Conservation (phyloP, 2,113 vertebrate species). For the Nothobranchius kuhntae region DNA sequence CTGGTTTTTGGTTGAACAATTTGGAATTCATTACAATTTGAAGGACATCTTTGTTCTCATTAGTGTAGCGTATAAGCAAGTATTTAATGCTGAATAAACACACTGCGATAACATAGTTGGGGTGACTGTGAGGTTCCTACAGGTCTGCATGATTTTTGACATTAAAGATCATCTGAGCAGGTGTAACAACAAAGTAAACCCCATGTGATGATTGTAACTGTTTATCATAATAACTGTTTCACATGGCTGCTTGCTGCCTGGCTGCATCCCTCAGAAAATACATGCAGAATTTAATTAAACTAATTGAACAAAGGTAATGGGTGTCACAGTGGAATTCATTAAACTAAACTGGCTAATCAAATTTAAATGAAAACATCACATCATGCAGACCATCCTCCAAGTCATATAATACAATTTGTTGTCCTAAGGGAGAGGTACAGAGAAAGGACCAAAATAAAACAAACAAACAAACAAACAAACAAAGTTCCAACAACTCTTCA, state of each 20-base stretch:
- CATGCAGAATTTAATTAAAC: constrained; percentile 55
- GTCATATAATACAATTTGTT: constrained; percentile 6
- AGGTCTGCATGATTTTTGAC: background rate
- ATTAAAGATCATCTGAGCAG: constrained; percentile 28
- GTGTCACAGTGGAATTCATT: constrained; percentile 63
- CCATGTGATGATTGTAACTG: constrained; percentile 19
- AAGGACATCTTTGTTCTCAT: constrained; percentile 14
- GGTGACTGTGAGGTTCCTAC: background rate
- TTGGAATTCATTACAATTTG: constrained; percentile 27
- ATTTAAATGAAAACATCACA: constrained; percentile 58
- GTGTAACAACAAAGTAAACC: constrained; percentile 38
- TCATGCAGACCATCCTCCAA: constrained; percentile 23
- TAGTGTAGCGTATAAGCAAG: background rate
- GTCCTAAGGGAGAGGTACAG: constrained; percentile 16
- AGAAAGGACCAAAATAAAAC: background rate
- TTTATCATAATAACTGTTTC: constrained; percentile 51
- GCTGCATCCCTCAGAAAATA: constrained; percentile 27
- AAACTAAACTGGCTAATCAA: constrained; percentile 59
- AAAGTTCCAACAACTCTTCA: too few species aligned
- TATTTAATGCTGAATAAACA: constrained; percentile 10
- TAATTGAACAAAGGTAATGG: constrained; percentile 63
- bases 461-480: background rate
- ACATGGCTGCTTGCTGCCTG: constrained; percentile 28
- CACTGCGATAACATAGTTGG: background rate
- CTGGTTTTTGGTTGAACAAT: constrained; percentile 20